Base-by-base conservation (phyloP, 2,797 vertebrate species). In the Phaenicophaeus curvirostris region DNA sequence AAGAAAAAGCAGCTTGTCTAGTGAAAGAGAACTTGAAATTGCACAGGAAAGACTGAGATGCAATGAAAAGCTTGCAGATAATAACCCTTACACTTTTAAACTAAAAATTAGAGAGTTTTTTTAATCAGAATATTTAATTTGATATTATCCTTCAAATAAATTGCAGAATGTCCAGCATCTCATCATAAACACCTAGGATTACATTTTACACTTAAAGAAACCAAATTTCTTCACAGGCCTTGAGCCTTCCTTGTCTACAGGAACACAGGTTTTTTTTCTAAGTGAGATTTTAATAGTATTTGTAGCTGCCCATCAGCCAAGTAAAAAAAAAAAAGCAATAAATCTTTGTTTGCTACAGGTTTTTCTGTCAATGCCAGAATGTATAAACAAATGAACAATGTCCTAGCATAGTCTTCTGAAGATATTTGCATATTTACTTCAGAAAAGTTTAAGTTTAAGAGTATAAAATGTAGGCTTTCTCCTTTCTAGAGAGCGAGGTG, bases 71-170 rank as follows among this genome's bases (percentile, higher is more conserved):
- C 24, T 74, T 42, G 14, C 35, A 66, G 66, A 9, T 21, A 87
- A 51, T 15, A 63, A 8, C 0, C 0, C 4, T 25, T 55, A 23
- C 6, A 13, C 5, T 42, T 73, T 53, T 33, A 53, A 28, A 12
- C 4, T 30, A 68, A 63, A 66, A 35, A 9, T 6, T 27, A 28
- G 39, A 37, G 6, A 4, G 1, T 23, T 12, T 25, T 74, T 63
- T 31, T 6, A 42, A 25, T 82, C 13, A 28, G 51, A 54, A 42
- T 76, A 35, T 48, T 48, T 75, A 53, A 39, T 54, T 79, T 80
- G 2, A 50, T 81, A 28, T 65, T 71, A 28, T 54, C 18, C 23
- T 76, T 48, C 18, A 81, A 87, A 58, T 39, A 77, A 69, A 20
- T 63, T 30, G 33, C 16, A 55, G 35, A 55, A 62, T 15, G 15